phyloP scores from a whole-genome alignment of 2,797 vertebrate species.

The Liparis tanakae region DNA sequence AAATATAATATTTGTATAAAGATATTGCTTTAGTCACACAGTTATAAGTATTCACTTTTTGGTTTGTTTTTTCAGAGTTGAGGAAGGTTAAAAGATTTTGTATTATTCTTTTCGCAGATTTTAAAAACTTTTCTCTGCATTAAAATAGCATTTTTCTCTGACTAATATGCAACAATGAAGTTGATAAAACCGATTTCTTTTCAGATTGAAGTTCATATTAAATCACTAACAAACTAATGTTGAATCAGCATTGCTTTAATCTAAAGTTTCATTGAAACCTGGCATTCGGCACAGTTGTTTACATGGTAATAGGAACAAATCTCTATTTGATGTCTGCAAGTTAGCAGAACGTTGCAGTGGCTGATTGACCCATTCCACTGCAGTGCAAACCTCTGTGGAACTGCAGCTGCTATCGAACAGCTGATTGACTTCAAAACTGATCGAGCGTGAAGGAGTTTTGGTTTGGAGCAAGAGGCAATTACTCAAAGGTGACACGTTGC shows the following conservation, averaged over 20 bases:
- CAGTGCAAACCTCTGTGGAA: background rate
- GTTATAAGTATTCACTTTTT: background rate
- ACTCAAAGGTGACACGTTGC: background rate
- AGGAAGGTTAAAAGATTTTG: background rate
- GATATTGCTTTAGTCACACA: background rate
- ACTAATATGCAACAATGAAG: background rate
- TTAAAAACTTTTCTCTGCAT: background rate
- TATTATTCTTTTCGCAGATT: background rate
- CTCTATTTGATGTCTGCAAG: background rate
- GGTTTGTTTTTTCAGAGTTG: background rate
- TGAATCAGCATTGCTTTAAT: background rate
- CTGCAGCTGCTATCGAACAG: background rate
- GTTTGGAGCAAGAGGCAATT: slow-evolving; percentile 1
- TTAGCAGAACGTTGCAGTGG: background rate
- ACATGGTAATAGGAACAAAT: background rate
- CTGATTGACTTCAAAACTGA: background rate
- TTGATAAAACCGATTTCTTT: background rate
- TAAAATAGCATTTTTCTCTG: background rate
- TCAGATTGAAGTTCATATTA: background rate
- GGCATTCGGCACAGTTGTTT: background rate
- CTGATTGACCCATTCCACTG: background rate
- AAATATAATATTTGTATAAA: slow-evolving; percentile 3
- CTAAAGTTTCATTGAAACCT: background rate
- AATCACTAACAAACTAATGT: background rate
- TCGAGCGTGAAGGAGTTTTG: background rate